Evolutionary conservation across 2,797 vertebrate genomes (phyloP).

Genomic region (Natrix natrix): DNA sequence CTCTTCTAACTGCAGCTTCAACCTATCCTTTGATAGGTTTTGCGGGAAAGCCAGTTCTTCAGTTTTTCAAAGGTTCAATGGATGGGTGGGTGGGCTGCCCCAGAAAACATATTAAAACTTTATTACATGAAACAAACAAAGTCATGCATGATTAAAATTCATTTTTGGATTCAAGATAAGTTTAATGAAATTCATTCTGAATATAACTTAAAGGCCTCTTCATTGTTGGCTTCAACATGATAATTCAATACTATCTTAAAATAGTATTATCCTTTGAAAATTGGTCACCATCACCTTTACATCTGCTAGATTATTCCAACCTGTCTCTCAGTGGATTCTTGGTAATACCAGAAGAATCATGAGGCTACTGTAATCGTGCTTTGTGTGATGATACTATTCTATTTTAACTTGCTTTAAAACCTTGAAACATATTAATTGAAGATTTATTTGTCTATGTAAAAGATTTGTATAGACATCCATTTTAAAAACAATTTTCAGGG

Average conservation of each 20-base stretch:
- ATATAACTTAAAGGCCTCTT: background rate
- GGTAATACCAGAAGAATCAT: background rate
- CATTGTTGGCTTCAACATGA: background rate
- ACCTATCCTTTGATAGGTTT: no score
- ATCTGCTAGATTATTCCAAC: background rate
- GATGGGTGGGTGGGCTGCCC: background rate
- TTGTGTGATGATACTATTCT: no score
- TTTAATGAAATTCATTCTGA: background rate
- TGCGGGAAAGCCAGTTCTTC: no score
- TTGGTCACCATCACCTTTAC: background rate
- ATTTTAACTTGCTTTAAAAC: background rate
- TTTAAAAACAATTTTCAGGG: background rate
- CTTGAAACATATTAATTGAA: background rate
- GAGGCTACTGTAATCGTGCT: background rate
- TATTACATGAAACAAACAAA: background rate
- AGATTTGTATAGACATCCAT: background rate
- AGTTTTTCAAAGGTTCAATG: background rate
- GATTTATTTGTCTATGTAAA: background rate
- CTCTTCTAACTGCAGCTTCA: no score
- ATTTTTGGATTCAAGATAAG: background rate
- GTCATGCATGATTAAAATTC: background rate
- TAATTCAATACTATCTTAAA: background rate
- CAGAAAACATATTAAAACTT: background rate
- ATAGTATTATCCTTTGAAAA: background rate
- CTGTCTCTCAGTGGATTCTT: background rate